phyloP scores from a whole-genome alignment of 2,113 vertebrate genomes.

The Thunnus thynnus region DNA sequence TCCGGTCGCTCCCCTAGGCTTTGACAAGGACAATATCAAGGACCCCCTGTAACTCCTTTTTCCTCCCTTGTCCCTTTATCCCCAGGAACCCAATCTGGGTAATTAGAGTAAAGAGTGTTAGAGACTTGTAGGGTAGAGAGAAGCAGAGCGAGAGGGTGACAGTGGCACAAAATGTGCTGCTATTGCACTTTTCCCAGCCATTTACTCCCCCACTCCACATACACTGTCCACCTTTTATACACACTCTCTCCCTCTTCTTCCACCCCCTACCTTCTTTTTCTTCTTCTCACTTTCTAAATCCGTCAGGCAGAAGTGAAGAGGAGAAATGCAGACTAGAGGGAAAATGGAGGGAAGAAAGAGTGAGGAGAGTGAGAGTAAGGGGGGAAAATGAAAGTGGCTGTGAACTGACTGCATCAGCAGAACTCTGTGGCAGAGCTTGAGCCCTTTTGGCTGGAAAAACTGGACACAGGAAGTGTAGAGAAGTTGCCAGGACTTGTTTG shows the following conservation, averaged over 20 bases:
- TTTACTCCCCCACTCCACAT: conserved; percentile 34
- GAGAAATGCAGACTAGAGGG: conserved; percentile 72
- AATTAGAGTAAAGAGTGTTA: conserved; percentile 84
- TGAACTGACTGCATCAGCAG: conserved; percentile 72
- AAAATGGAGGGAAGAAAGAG: conserved; percentile 59
- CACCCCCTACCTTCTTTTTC: conserved; percentile 2
- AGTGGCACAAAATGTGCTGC: conserved; percentile 74
- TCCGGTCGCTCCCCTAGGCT: conserved; percentile 83
- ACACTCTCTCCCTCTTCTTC: conserved; percentile 30
- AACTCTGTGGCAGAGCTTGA: conserved; percentile 48
- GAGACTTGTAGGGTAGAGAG: conserved; percentile 69
- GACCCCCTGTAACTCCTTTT: conserved; percentile 60
- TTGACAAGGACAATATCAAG: conserved; percentile 85
- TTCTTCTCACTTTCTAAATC: conserved; percentile 55
- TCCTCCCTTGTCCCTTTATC: conserved; percentile 65
- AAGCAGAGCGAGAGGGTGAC: conserved; percentile 25
- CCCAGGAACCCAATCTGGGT: conserved; percentile 86
- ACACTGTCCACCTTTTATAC: conserved; percentile 50
- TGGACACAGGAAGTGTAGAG: conserved; percentile 45
- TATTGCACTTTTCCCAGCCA: conserved; percentile 74
- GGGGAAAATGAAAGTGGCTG: conserved; percentile 37
- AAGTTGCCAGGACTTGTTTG: conserved; percentile 46
- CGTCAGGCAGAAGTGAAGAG: conserved; percentile 63
- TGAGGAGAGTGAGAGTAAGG: conserved; percentile 12
- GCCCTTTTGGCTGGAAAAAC: conserved; percentile 50